Conservation (phyloP, 2,797 vertebrate genomes). For the Hippopotamyrus pictus region DNA sequence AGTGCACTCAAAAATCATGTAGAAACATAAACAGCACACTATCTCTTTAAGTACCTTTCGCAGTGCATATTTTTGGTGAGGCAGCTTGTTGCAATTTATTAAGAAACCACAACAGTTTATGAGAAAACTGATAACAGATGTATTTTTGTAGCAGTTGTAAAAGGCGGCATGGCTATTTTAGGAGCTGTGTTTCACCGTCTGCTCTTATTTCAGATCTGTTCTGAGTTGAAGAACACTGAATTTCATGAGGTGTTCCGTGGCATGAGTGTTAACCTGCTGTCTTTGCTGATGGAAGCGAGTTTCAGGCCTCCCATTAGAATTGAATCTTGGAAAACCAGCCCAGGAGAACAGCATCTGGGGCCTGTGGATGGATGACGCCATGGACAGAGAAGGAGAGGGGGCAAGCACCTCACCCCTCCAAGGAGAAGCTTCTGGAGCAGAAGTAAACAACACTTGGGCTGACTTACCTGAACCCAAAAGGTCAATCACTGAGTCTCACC, state of each 20-base stretch:
- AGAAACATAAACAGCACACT: not conserved
- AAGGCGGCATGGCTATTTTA: not conserved
- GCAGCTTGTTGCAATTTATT: not conserved
- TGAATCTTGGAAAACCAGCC: slow-evolving; percentile 36
- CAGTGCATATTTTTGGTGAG: not conserved
- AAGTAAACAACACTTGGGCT: not conserved
- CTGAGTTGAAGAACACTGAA: not conserved
- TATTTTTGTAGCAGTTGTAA: not conserved
- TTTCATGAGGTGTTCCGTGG: not conserved
- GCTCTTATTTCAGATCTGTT: slow-evolving; percentile 15
- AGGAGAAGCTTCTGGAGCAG: not conserved
- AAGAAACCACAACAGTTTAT: not conserved
- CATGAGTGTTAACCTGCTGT: not conserved
- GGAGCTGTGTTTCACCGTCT: not conserved
- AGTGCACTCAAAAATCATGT: not conserved
- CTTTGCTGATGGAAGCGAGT: not conserved
- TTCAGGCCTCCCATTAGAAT: slow-evolving; percentile 37
- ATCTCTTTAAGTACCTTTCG: not conserved
- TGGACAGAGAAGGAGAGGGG: not conserved
- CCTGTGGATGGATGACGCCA: slow-evolving; percentile 30
- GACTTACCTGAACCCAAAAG: not conserved
- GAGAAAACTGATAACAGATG: not conserved
- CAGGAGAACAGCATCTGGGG: slow-evolving; percentile 24
- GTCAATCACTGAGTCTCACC: not conserved
- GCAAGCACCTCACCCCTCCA: not conserved